These are phyloP conservation scores for Stegostoma tigrinum DNA, from an alignment of 2,113 vertebrate genomes.

Conservation along the genomic window DNA sequence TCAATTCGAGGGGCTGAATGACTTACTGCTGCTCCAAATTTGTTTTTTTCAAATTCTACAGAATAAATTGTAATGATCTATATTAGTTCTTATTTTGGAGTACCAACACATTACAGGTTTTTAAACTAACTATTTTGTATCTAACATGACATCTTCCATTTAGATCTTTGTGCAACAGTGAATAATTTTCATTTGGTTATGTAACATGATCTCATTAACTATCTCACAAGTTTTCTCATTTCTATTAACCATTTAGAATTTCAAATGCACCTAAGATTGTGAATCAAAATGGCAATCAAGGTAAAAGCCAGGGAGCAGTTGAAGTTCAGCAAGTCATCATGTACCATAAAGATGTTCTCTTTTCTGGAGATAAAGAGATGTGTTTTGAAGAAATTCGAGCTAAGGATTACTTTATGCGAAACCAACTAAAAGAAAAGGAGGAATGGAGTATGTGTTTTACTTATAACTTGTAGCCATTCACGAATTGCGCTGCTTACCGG, in stretches of 20 bases:
- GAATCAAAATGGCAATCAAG: neutral
- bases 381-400: conserved; percentile 78
- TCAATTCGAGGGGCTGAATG: too few relatives aligned
- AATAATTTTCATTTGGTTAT: neutral
- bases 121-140: neutral
- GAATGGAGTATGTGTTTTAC: conserved; percentile 49
- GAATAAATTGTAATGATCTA: neutral
- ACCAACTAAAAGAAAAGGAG: conserved; percentile 48
- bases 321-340: conserved; percentile 46
- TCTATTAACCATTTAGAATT: neutral
- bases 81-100: neutral
- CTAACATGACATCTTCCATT: neutral
- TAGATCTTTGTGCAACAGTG: neutral
- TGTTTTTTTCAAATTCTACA: neutral
- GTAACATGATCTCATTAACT: neutral
- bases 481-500: neutral
- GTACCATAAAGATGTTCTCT: conserved; percentile 61
- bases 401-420: neutral
- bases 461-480: neutral
- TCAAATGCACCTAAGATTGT: neutral
- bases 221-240: neutral
- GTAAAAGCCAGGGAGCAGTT: neutral
- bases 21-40: too few relatives aligned
- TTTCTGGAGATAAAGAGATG: conserved; percentile 61
- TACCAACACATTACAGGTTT: neutral